Evolutionary conservation across 1,140 invertebrate genomes (phyloP).

Genomic region (Drosophila subpulchrella): DNA sequence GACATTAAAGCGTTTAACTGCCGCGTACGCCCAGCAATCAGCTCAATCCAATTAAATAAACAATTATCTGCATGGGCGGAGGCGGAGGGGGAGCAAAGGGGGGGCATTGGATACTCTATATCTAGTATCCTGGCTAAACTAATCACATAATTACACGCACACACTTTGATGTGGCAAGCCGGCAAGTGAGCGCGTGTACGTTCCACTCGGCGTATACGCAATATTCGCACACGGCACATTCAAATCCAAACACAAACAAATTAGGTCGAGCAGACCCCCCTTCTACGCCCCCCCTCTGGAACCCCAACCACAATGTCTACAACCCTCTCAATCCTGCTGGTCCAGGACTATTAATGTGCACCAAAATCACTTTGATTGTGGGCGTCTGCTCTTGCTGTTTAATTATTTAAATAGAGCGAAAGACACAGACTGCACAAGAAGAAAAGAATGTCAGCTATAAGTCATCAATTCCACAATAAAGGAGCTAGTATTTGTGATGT

Average conservation of each 20-base stretch:
- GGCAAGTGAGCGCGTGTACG: conserved; percentile 8
- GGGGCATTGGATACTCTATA: neutral
- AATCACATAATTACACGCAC: conserved; percentile 66
- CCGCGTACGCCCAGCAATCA: conserved; percentile 39
- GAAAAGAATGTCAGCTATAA: neutral
- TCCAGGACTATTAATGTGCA: conserved; percentile 57
- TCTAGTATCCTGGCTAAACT: conserved; percentile 46
- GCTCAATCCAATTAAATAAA: conserved; percentile 57
- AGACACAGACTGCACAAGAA: conserved; percentile 10
- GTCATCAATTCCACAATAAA: neutral
- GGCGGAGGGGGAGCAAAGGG: neutral
- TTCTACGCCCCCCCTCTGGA: neutral
- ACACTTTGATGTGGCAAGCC: conserved; percentile 52
- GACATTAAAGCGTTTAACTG: conserved; percentile 40
- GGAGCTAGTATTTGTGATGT: neutral
- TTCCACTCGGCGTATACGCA: conserved; percentile 30
- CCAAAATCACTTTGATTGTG: conserved; percentile 67
- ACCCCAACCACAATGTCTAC: conserved; percentile 22
- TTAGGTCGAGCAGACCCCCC: conserved; percentile 17
- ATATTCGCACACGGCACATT: conserved; percentile 31
- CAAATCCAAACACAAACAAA: conserved; percentile 60
- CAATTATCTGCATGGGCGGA: conserved; percentile 46
- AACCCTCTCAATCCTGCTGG: conserved; percentile 14
- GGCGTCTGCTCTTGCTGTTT: conserved; percentile 37
- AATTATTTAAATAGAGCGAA: conserved; percentile 68